Base-by-base conservation (phyloP, 2,113 vertebrate species). In the Scomber scombrus region DNA sequence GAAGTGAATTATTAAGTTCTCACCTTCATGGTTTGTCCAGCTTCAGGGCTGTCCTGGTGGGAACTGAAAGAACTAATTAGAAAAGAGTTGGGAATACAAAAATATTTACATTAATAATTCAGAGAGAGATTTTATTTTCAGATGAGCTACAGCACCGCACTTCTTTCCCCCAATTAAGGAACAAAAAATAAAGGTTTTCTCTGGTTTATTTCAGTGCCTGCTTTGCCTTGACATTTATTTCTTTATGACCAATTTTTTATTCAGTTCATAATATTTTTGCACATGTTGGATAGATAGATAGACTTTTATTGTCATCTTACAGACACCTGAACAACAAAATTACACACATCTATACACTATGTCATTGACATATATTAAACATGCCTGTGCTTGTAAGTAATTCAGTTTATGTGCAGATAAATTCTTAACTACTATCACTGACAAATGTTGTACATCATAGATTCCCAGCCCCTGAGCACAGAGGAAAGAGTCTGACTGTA, bases 11-110 rank as follows among this genome's bases (percentile, higher is more conserved):
- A 92, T 93, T 92, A 93, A 95, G 88, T 86, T 94, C 96, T 97
- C 96, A 98, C 97, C 96, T 97, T 97, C 93, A 98, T 96, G 0
- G 97, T 98, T 86, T 98, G 97, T 93, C 97, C 97, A 0, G 97
- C 97, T 95, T 97, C 96, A 0, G 97, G 97, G 87, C 97, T 96
- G 85, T 98, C 97, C 97, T 97, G 86, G 46, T 67, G 77, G 83
- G 83, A 80, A 85, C 65, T 87, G 87, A 92, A 80, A 75, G 68
- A 85, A 61, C 82, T 75, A 88, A 93, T 91, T 95, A 94, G 92
- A 45, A 67, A 77, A 88, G 88, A 79, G 81, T 75, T 5, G 78
- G 85, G 82, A 91, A 94, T 94, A 94, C 82, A 89, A 78, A 95
- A 95, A 93, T 88, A 93, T 87, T 58, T 23, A 76, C 18, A 85